Conservation (phyloP, 2,797 vertebrate species). For the Xenops minutus region DNA sequence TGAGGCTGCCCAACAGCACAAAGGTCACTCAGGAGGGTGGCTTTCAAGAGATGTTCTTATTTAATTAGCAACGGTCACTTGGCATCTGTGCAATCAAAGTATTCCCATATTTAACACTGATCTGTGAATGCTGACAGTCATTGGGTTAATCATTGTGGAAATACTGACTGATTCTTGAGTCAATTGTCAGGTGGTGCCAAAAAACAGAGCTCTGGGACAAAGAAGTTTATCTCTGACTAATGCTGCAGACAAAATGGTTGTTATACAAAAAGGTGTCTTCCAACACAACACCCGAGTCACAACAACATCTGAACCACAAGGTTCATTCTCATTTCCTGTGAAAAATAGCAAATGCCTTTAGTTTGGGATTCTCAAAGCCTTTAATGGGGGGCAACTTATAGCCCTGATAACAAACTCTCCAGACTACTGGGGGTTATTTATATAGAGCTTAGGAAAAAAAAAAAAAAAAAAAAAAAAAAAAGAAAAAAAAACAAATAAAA, state of each 20-base stretch:
- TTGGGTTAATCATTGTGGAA: conserved; percentile 56
- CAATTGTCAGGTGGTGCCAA: conserved; percentile 47
- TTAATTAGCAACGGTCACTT: conserved; percentile 23
- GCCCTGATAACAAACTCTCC: neutral
- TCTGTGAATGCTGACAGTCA: neutral
- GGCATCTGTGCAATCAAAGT: conserved; percentile 6
- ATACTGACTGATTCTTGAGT: conserved; percentile 46
- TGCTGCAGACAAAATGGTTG: conserved; percentile 18
- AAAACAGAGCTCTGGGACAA: neutral
- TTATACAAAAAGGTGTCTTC: neutral
- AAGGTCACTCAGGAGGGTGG: neutral
- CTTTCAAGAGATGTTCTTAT: conserved; percentile 2
- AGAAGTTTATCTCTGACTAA: conserved; percentile 48
- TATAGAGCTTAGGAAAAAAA: rapidly evolving
- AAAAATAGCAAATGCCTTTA: neutral
- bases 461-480: rapidly evolving
- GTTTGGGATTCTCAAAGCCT: neutral
- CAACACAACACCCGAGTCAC: neutral
- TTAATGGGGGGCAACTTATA: neutral
- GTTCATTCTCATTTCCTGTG: neutral
- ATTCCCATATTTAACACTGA: neutral
- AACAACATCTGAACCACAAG: conserved; percentile 29
- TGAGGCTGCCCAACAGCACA: neutral
- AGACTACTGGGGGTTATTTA: neutral
- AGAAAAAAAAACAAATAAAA: no score